Evolutionary conservation across 2,888 invertebrate genomes (phyloP).

Genomic region (Drosophila mayaguana): DNA sequence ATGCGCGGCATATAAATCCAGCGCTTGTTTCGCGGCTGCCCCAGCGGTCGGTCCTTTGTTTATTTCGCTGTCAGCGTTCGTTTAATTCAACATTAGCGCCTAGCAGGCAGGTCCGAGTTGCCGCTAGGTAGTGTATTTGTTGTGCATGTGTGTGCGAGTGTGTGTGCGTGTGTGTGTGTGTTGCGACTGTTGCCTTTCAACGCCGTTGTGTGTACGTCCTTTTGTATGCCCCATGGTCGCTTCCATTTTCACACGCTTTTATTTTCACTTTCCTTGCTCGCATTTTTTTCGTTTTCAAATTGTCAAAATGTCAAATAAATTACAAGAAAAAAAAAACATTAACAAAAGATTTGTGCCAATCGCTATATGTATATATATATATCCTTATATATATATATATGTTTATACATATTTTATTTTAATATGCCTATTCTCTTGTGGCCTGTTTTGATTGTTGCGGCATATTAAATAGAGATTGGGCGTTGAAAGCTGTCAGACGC

Average conservation of each 20-base stretch:
- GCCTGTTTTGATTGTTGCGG: conserved; percentile 50
- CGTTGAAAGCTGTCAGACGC: conserved; percentile 34
- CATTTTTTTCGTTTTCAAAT: conserved; percentile 57
- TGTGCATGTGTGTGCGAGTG: conserved; percentile 7
- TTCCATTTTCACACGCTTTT: conserved; percentile 62
- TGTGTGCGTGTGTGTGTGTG: not conserved
- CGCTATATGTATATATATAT: conserved; percentile 20
- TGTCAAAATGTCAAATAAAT: conserved; percentile 80
- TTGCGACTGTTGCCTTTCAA: conserved; percentile 49
- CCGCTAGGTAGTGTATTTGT: conserved; percentile 25
- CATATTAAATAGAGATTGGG: conserved; percentile 22
- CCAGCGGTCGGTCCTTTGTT: conserved; percentile 64
- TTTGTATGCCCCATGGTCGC: conserved; percentile 62
- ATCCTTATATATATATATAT: conserved; percentile 3
- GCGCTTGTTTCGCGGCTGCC: conserved; percentile 39
- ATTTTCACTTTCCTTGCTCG: conserved; percentile 27
- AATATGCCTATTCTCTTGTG: conserved; percentile 45
- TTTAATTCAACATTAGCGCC: conserved; percentile 81
- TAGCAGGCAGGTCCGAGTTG: conserved; percentile 63
- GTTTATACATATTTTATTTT: conserved; percentile 29
- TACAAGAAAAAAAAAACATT: conserved; percentile 48
- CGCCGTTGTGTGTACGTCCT: conserved; percentile 33
- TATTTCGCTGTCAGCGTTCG: conserved; percentile 76
- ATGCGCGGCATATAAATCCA: conserved; percentile 47
- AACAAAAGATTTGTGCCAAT: conserved; percentile 62